A percentile compares a stretch with the other conserved stretches of the same genome.
phyloP scores from a whole-genome alignment of 1,140 invertebrate genomes.

The Heliconius hermathena region DNA sequence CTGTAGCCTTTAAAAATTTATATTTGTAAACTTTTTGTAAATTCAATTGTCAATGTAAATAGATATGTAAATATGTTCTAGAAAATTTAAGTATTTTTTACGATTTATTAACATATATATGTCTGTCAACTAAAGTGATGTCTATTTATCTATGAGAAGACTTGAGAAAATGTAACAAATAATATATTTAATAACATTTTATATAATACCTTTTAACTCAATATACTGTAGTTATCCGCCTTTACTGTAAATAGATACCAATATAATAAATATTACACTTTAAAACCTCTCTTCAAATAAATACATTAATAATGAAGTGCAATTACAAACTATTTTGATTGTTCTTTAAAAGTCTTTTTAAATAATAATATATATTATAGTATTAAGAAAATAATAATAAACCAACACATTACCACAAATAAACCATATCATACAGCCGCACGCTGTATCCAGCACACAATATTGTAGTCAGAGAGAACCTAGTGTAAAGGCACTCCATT shows the following conservation, averaged over 20 bases:
- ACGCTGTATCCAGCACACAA: no score
- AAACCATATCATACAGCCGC: no score
- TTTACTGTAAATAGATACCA: background rate
- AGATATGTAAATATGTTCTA: conserved; percentile 25
- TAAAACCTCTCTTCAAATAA: background rate
- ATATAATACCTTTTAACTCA: background rate
- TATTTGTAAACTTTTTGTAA: background rate
- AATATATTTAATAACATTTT: background rate
- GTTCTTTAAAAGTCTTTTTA: no score
- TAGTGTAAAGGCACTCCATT: no score
- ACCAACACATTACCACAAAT: no score
- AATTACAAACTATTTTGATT: no score
- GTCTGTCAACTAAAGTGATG: background rate
- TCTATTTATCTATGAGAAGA: background rate
- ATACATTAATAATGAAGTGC: no score
- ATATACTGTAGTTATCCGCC: background rate
- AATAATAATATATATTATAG: no score
- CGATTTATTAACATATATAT: background rate
- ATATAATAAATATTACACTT: background rate
- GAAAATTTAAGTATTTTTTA: conserved; percentile 4
- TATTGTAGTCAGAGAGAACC: no score
- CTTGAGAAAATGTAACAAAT: no score
- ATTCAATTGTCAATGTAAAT: conserved; percentile 26
- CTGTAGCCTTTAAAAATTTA: background rate
- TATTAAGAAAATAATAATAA: no score